Evolutionary conservation across 2,797 vertebrate genomes (phyloP), one percentile per base, ranked within the genome.

Genomic region (Ceryle rudis): DNA sequence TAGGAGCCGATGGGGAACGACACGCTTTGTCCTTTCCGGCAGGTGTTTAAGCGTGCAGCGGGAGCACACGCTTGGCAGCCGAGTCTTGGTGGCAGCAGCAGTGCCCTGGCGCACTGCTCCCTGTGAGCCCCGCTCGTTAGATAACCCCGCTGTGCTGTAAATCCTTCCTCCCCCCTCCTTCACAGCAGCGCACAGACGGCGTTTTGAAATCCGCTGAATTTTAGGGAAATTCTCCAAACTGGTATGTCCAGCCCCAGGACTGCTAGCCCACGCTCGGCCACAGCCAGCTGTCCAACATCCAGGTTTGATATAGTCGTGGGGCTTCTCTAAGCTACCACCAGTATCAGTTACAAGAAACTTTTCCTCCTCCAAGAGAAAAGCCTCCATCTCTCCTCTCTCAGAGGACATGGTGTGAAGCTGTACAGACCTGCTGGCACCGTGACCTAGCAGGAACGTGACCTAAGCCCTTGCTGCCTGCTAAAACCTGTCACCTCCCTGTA

Each of bases 261-360:
- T 9, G 74, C 67, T 62, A 1, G 0, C 14, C 47, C 69, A 8
- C 11, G 19, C 51, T 17, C 74, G 52, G 80, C 15, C 47, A 20
- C 33, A 14, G 58, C 25, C 5, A 3, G 35, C 61, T 86, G 33
- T 65, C 51, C 5, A 0, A 35, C 25, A 65, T 14, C 29, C 39
- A 5, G 23, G 29, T 47, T 21, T 74, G 51, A 33, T 5, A 31
- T 0, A 72, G 47, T 12, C 2, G 0, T 3, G 16, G 19, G 35
- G 70, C 1, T 55, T 86, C 78, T n/a, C 33, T 18, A 37, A 61
- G 39, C 81, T 46, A 39, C 9, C 5, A 9, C 41, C 42, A 35
- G 10, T 37, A 51, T 16, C 62, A 29, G 29, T 54, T 26, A 65
- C 20, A 42, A 61, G 5, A 96, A 97, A 95, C 81, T 96, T 95